Base-by-base conservation (phyloP, 2,113 vertebrate species). In the Mormyrus iriodes region DNA sequence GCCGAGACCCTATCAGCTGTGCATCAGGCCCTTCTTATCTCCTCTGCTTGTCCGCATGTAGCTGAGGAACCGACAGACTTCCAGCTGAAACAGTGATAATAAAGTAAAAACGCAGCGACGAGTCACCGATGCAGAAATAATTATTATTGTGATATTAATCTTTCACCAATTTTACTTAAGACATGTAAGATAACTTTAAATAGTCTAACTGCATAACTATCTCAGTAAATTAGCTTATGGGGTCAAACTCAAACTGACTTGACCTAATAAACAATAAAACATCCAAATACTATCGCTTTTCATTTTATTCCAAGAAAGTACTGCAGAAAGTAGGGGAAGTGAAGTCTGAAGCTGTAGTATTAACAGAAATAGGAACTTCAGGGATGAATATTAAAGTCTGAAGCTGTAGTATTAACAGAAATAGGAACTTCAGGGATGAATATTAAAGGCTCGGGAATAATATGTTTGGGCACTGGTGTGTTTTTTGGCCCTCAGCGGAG, bases 331-430 rank as follows among this genome's bases (percentile, higher is more conserved):
- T 55, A 55, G 88, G 13, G 24, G 10, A 58, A 58, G 76, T 84
- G 10, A 85, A 2, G 44, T 85, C 35, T 17, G 79, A 65, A 21
- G 48, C 76, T 48, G 35, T 35, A 53, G 24, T 89, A 73, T 55
- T 35, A 89, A 84, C 7, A 52, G 73, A 49, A 88, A 31, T 31
- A 19, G n/a, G 31, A 86, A 82, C 83, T 53, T 89, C 88, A 35
- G 15, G 73, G 73, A n/a, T n/a, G n/a, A n/a, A n/a, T n/a, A n/a
- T n/a, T n/a, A n/a, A 85, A 2, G 44, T 85, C 35, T 17, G 79
- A 65, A 21, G 48, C 76, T 48, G 35, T 35, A 53, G 24, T 89
- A 73, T 55, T 35, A 89, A 84, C 7, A 52, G 73, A 49, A 88
- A 31, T 31, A 19, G n/a, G 31, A 86, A 82, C 83, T 53, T 89